Conservation (phyloP, 1,140 invertebrate genomes). For the Drosophila nigrodunni region DNA sequence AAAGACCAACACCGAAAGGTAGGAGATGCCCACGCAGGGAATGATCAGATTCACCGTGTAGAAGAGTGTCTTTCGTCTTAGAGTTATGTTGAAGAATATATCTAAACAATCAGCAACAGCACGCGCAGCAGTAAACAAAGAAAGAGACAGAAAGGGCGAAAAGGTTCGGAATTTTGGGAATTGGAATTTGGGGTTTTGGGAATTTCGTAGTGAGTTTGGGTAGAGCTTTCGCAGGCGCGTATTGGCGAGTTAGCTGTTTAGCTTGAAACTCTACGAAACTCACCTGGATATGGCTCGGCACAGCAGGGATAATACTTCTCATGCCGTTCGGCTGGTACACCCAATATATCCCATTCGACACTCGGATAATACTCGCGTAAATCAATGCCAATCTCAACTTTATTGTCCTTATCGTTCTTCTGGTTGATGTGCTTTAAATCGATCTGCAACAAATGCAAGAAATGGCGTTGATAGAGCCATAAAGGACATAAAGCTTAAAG, state of each 20-base stretch:
- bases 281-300: conserved; percentile 93
- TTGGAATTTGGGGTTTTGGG: conserved; percentile 3
- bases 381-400: conserved; percentile 95
- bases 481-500: conserved; percentile 57
- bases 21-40: conserved; percentile 96
- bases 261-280: conserved; percentile 78
- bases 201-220: conserved; percentile 70
- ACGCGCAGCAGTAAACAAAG: conserved; percentile 63
- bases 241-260: conserved; percentile 52
- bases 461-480: conserved; percentile 54
- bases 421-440: conserved; percentile 96
- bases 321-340: conserved; percentile 95
- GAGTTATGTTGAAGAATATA: conserved; percentile 99
- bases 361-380: conserved; percentile 97
- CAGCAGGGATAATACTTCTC: conserved; percentile 96
- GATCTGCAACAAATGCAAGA: conserved; percentile 87
- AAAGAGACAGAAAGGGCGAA: background rate
- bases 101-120: conserved; percentile 86
- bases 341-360: conserved; percentile 99
- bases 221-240: conserved; percentile 73
- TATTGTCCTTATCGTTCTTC: conserved; percentile 89
- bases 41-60: conserved; percentile 98
- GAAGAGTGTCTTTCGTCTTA: conserved; percentile 97
- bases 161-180: background rate
- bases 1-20: conserved; percentile 96